A percentile compares a stretch with the other conserved stretches of the same genome.
Conservation (phyloP, 1,140 invertebrate species). For the Brachionus asplanchnoidis region DNA sequence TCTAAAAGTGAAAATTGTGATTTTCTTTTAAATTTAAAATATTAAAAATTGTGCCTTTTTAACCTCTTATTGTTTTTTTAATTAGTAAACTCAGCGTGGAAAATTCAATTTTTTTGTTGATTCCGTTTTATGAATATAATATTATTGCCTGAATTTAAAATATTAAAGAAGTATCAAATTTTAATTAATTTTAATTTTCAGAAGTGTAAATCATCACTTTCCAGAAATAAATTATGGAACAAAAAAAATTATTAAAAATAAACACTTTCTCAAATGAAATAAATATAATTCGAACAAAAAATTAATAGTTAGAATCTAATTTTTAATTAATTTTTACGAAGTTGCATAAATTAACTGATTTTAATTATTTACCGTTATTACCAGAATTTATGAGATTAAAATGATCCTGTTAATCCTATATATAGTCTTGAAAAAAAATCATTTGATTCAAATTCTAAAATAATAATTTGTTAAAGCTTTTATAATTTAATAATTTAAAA, state of each 20-base stretch:
- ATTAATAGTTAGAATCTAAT: neutral
- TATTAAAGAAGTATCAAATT: no score
- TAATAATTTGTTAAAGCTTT: no score
- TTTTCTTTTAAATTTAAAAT: neutral
- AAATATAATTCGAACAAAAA: neutral
- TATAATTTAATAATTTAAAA: no score
- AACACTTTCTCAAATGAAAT: no score
- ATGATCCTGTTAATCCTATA: no score
- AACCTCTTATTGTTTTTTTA: neutral
- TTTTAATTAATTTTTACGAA: no score
- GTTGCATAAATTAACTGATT: no score
- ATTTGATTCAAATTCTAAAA: no score
- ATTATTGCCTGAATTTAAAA: no score
- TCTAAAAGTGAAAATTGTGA: neutral
- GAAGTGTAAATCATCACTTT: neutral
- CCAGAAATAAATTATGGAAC: neutral
- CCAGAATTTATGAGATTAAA: neutral
- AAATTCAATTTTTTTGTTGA: neutral
- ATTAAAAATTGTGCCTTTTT: no score
- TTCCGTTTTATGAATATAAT: no score
- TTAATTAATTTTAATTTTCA: neutral
- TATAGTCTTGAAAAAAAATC: no score
- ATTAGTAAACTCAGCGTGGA: neutral
- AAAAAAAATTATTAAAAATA: neutral
- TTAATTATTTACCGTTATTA: neutral